phyloP scores from a whole-genome alignment of 2,797 vertebrate species.

The Scolopax rusticola region DNA sequence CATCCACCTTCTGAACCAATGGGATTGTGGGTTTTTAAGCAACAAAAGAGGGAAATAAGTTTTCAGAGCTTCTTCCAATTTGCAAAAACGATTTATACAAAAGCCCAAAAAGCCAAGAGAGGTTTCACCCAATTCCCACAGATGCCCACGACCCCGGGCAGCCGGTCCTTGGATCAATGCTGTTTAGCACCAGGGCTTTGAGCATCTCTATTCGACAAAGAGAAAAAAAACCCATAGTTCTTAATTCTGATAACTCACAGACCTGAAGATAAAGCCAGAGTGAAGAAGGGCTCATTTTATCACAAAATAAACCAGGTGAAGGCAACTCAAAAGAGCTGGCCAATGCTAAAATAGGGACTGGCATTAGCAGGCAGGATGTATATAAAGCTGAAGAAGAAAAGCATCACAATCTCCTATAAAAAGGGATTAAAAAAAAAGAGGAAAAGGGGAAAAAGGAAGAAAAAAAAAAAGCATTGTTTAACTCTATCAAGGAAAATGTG shows the following conservation, averaged over 20 bases:
- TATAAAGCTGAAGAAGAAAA: neutral
- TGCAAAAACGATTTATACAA: neutral
- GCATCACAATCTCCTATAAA: neutral
- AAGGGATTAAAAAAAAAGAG: neutral
- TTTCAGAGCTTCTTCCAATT: neutral
- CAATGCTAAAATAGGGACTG: neutral
- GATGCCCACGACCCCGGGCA: fast-evolving
- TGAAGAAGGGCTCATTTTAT: neutral
- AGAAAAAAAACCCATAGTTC: neutral
- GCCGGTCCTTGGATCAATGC: neutral
- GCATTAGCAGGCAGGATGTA: neutral
- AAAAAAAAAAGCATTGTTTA: neutral
- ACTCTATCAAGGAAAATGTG: neutral
- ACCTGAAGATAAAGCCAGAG: neutral
- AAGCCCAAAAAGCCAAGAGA: neutral
- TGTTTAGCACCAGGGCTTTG: neutral
- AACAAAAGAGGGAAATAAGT: neutral
- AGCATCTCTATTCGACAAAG: neutral
- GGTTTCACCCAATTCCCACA: neutral
- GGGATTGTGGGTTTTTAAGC: neutral
- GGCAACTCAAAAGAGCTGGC: neutral
- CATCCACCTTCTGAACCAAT: neutral
- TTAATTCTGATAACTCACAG: neutral
- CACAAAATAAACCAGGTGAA: neutral
- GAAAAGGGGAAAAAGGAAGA: fast-evolving